Percentiles rank a stretch among this genome's conserved stretches.
Conservation (phyloP, 1,140 invertebrate genomes). For the Xylocopa sonorina region DNA sequence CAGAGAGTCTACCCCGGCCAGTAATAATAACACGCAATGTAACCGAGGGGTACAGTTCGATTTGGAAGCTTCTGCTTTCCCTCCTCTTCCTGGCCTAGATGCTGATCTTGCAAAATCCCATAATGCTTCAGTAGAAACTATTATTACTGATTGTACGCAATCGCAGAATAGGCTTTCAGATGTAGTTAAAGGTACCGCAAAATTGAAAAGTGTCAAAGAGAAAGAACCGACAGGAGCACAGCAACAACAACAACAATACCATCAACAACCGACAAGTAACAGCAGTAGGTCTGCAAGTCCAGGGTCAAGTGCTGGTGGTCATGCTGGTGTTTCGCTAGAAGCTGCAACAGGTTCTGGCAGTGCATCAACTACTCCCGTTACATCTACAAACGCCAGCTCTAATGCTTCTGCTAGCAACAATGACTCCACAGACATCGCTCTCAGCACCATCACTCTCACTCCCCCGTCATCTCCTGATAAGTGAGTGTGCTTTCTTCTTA, state of each 20-base stretch:
- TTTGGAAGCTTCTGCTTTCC: slow-evolving; percentile 90
- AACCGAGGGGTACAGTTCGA: slow-evolving; percentile 87
- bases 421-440: slow-evolving; percentile 77
- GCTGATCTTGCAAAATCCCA: slow-evolving; percentile 75
- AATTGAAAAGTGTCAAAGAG: slow-evolving; percentile 82
- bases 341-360: slow-evolving; percentile 62
- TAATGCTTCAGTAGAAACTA: slow-evolving; percentile 68
- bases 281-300: slow-evolving; percentile 80
- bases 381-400: slow-evolving; percentile 77
- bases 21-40: slow-evolving; percentile 70
- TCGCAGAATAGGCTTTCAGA: slow-evolving; percentile 87
- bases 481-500: slow-evolving; percentile 81
- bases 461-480: slow-evolving; percentile 85
- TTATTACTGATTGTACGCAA: slow-evolving; percentile 73
- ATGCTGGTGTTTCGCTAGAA: slow-evolving; percentile 57
- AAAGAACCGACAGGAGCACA: slow-evolving; percentile 67
- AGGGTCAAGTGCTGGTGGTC: slow-evolving; percentile 67
- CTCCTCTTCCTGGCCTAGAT: slow-evolving; percentile 88
- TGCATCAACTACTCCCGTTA: slow-evolving; percentile 46
- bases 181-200: slow-evolving; percentile 90
- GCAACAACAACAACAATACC: slow-evolving; percentile 67
- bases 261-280: slow-evolving; percentile 66
- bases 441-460: slow-evolving; percentile 82
- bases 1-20: slow-evolving; percentile 72
- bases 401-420: slow-evolving; percentile 77